Conservation (phyloP, 2,888 invertebrate genomes). For the Pomacea canaliculata region DNA sequence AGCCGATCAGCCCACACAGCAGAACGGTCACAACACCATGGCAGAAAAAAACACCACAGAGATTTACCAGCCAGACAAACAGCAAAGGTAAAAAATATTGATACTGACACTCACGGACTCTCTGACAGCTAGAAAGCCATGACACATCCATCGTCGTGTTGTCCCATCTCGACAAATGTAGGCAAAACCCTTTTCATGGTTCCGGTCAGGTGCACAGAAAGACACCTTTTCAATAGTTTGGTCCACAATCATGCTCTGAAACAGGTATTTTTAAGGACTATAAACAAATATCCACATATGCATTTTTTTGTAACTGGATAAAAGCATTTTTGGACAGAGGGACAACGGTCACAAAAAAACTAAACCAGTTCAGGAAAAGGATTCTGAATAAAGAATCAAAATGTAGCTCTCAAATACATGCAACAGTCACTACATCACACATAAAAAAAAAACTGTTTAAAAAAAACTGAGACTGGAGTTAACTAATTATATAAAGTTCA, state of each 20-base stretch:
- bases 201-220: constrained; percentile 99
- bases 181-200: constrained; percentile 97
- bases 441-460: no score
- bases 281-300: no score
- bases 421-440: no score
- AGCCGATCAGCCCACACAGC: not conserved
- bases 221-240: constrained; percentile 99
- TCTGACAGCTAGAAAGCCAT: constrained; percentile 95
- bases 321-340: not conserved
- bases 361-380: not conserved
- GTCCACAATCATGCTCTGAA: constrained; percentile 92
- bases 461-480: no score
- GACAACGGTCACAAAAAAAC: not conserved
- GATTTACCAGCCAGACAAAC: no score
- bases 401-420: no score
- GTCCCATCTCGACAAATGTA: constrained; percentile 99
- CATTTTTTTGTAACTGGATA: no score
- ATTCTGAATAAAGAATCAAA: no score
- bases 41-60: no score
- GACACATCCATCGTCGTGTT: constrained; percentile 99
- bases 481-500: no score
- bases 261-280: constrained; percentile 20
- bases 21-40: no score
- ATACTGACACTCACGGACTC: constrained; percentile 79
- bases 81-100: not conserved